A percentile compares a stretch with the other conserved stretches of the same genome.
phyloP scores from a whole-genome alignment of 2,888 invertebrate genomes.

The Zygogramma bicolorata region DNA sequence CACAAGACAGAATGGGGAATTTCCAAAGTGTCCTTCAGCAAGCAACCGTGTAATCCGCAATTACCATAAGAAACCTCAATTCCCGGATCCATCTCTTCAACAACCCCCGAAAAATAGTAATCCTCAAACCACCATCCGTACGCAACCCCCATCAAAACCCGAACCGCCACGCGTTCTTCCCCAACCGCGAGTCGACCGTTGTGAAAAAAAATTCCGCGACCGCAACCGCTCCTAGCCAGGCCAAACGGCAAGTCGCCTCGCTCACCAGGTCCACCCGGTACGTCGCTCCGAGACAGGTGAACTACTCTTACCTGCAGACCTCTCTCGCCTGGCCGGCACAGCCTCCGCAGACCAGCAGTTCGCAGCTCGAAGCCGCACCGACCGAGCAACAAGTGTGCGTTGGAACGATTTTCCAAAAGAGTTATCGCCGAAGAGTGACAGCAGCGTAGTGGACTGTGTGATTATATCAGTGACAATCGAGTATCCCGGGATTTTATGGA shows the following conservation, averaged over 20 bases:
- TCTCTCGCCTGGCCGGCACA: conserved; percentile 6
- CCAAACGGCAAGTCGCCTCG: neutral
- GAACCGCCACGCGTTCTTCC: neutral
- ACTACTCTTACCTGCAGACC: conserved; percentile 34
- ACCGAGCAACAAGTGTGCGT: conserved; percentile 1
- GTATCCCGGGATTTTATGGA: neutral
- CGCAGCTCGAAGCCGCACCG: conserved; percentile 1
- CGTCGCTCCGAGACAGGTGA: conserved; percentile 39
- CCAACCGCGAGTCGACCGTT: neutral
- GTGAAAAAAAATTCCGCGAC: neutral
- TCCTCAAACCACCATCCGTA: too few species aligned
- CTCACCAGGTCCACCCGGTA: conserved; percentile 12
- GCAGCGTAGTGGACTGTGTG: neutral
- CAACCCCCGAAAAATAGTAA: too few species aligned
- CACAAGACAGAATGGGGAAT: too few species aligned
- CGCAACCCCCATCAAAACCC: too few species aligned
- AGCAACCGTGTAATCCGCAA: too few species aligned
- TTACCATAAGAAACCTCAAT: too few species aligned
- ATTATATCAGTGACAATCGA: neutral
- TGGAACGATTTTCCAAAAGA: neutral
- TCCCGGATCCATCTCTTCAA: too few species aligned
- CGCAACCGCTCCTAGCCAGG: neutral
- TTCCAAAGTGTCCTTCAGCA: too few species aligned
- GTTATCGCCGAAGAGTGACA: neutral
- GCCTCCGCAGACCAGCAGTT: conserved; percentile 13